A percentile compares a stretch with the other conserved stretches of the same genome.
Evolutionary conservation across 2,113 vertebrate species (phyloP).

Genomic region (Paedocypris sp.): DNA sequence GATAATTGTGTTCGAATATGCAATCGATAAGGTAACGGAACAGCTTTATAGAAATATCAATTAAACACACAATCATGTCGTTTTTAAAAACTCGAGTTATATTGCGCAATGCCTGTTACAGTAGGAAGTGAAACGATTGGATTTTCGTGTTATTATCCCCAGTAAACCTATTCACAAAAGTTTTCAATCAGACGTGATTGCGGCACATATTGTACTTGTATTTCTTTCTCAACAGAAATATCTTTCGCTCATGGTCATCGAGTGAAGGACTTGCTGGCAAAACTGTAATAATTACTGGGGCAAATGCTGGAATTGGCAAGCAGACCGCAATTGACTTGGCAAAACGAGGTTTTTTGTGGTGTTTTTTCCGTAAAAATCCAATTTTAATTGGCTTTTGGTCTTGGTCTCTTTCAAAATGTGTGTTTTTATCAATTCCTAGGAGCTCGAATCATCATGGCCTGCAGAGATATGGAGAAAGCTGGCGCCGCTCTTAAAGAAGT

Average conservation of each 20-base stretch:
- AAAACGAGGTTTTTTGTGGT: conserved; percentile 62
- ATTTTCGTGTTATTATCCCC: no score
- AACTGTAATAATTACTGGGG: conserved; percentile 59
- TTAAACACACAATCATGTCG: no score
- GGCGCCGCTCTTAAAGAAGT: conserved; percentile 49
- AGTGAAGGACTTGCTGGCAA: conserved; percentile 39
- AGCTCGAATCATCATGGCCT: conserved; percentile 59
- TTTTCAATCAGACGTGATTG: background rate
- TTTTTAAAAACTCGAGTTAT: no score
- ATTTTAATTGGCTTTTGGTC: no score
- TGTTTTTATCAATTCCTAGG: no score
- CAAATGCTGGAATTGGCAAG: conserved; percentile 63
- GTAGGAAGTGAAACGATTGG: background rate
- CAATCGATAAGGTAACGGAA: conserved; percentile 1
- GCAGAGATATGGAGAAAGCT: conserved; percentile 56
- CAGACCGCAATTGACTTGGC: conserved; percentile 58
- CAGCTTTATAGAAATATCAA: background rate
- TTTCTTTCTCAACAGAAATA: conserved; percentile 32
- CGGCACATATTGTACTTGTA: background rate
- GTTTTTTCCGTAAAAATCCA: no score
- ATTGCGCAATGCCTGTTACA: background rate
- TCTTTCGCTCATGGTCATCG: conserved; percentile 51
- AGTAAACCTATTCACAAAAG: no score
- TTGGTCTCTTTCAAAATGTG: no score
- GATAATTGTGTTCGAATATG: background rate